phyloP scores from a whole-genome alignment of 2,797 vertebrate genomes.

The Thamnophis elegans region DNA sequence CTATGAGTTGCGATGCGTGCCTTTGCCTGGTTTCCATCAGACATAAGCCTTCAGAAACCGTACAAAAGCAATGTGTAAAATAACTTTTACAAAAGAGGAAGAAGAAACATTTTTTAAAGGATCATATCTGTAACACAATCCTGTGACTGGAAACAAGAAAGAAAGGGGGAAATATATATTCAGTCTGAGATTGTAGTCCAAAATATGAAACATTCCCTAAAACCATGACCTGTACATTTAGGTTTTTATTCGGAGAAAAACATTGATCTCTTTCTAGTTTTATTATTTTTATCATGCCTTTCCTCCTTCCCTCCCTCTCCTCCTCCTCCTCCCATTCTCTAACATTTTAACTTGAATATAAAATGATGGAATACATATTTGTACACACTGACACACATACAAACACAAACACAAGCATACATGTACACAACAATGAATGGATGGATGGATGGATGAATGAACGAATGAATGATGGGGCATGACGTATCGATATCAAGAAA shows the following conservation, averaged over 20 bases:
- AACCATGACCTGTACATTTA: slow-evolving; percentile 55
- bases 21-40: slow-evolving; percentile 65
- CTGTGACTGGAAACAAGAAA: slow-evolving; percentile 58
- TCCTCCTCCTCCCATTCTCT: slow-evolving; percentile 42
- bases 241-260: slow-evolving; percentile 48
- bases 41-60: slow-evolving; percentile 63
- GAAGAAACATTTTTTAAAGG: slow-evolving; percentile 59
- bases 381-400: background rate
- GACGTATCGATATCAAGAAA: slow-evolving; percentile 50
- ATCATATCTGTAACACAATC: slow-evolving; percentile 79
- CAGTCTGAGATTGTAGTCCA: slow-evolving; percentile 56
- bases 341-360: slow-evolving; percentile 51
- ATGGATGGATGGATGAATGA: background rate
- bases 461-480: background rate
- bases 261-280: background rate
- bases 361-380: slow-evolving; percentile 39
- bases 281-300: slow-evolving; percentile 36
- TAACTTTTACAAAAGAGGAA: slow-evolving; percentile 18
- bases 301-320: slow-evolving; percentile 30
- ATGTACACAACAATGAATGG: background rate
- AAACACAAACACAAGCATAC: background rate
- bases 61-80: slow-evolving; percentile 48
- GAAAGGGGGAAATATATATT: background rate
- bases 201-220: slow-evolving; percentile 50
- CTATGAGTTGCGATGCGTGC: slow-evolving; percentile 45